phyloP scores from a whole-genome alignment of 2,888 invertebrate species.

The Plagodis pulveraria region DNA sequence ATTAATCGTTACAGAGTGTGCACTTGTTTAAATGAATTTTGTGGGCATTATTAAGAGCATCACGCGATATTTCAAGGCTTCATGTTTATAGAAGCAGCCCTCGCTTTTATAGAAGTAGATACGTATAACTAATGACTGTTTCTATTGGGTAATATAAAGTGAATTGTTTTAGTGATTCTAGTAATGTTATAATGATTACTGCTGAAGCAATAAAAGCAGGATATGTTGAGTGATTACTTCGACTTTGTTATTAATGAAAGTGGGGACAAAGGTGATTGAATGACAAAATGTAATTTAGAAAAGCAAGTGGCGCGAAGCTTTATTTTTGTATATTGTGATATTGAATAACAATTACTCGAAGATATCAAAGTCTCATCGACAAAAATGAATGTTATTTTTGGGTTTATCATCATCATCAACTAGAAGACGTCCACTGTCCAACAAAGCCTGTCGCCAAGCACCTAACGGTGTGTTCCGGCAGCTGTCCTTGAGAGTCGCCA shows the following conservation, averaged over 20 bases:
- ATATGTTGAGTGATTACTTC: slow-evolving; percentile 5
- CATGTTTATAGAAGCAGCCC: slow-evolving; percentile 1
- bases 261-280: neutral
- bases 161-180: neutral
- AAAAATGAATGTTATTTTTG: no score
- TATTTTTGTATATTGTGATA: no score
- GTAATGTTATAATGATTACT: neutral
- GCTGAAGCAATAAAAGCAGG: neutral
- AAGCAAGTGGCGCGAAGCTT: neutral
- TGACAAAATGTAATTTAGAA: neutral
- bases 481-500: no score
- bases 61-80: slow-evolving; percentile 10
- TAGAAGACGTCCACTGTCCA: no score
- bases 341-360: no score
- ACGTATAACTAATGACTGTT: neutral
- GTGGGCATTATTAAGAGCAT: slow-evolving; percentile 1
- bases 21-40: slow-evolving; percentile 13
- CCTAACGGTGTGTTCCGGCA: no score
- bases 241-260: neutral
- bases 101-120: neutral
- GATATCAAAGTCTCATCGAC: no score
- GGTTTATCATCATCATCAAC: no score
- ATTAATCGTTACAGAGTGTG: slow-evolving; percentile 12
- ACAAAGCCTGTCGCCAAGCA: no score
- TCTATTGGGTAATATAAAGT: neutral